Conservation (phyloP, 2,113 vertebrate species). For the Plectropomus leopardus region DNA sequence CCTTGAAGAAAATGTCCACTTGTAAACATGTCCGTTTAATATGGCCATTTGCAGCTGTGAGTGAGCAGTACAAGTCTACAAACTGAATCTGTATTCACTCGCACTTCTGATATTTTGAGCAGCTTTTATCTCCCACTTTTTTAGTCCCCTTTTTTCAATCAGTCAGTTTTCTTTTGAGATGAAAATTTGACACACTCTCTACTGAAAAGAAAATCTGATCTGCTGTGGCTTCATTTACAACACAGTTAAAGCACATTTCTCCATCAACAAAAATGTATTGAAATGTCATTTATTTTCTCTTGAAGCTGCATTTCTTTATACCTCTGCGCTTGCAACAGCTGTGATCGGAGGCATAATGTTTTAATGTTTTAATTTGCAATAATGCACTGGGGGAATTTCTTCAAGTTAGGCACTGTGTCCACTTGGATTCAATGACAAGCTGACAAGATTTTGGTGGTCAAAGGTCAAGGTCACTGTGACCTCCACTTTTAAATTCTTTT, state of each 20-base stretch:
- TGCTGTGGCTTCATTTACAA: background rate
- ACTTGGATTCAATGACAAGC: too few relatives aligned
- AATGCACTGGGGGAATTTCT: too few relatives aligned
- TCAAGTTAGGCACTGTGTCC: too few relatives aligned
- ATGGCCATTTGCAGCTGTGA: background rate
- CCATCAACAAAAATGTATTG: background rate
- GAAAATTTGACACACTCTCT: background rate
- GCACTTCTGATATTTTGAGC: background rate
- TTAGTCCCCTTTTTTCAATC: slow-evolving; percentile 3
- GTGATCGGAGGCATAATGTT: too few relatives aligned
- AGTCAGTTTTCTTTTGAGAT: slow-evolving; percentile 17
- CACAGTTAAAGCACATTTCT: background rate
- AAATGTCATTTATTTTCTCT: background rate
- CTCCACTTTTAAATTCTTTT: too few relatives aligned
- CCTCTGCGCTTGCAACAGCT: too few relatives aligned
- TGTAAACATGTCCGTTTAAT: background rate
- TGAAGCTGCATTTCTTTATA: background rate
- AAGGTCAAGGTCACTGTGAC: too few relatives aligned
- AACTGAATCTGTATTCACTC: background rate
- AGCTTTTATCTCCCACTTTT: background rate
- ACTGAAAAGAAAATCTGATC: background rate
- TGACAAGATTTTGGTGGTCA: too few relatives aligned
- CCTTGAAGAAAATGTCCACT: background rate
- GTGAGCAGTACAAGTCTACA: too few relatives aligned
- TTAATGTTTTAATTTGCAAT: too few relatives aligned